Percentiles rank a stretch among this genome's conserved stretches.
Evolutionary conservation across 2,888 invertebrate species (phyloP).

Genomic region (Halictus ligatus): DNA sequence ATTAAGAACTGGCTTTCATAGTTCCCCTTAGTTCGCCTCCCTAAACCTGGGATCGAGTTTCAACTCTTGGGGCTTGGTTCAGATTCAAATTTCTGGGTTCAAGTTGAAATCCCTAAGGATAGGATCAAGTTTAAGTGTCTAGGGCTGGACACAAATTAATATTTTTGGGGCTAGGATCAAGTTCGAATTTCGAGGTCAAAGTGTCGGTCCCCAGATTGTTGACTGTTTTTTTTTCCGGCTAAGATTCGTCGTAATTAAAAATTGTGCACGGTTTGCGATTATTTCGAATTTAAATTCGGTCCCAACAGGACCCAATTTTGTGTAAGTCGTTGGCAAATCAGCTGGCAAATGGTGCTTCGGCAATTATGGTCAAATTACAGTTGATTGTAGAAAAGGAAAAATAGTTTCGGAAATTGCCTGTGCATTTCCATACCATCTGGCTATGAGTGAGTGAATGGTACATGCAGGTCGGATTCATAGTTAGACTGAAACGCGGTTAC

Average conservation of each 20-base stretch:
- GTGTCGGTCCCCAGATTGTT: too few relatives aligned
- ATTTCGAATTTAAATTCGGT: not conserved
- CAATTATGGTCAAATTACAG: not conserved
- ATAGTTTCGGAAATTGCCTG: not conserved
- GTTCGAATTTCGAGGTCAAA: too few relatives aligned
- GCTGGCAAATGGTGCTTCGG: not conserved
- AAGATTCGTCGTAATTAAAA: not conserved
- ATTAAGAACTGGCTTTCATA: not conserved
- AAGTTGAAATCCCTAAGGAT: not conserved
- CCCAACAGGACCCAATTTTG: not conserved
- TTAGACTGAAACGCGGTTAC: slow-evolving; percentile 33
- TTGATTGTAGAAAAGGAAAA: not conserved
- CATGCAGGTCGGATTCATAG: slow-evolving; percentile 4
- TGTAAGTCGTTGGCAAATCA: not conserved
- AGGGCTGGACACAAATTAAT: not conserved
- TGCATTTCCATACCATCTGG: slow-evolving; percentile 23
- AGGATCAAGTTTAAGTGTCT: not conserved
- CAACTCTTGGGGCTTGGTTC: not conserved
- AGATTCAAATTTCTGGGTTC: not conserved
- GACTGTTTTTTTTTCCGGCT: too few relatives aligned
- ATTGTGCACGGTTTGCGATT: not conserved
- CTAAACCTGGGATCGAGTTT: not conserved
- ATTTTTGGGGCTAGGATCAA: too few relatives aligned
- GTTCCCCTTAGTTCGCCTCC: not conserved
- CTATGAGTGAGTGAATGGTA: slow-evolving; percentile 24